Evolutionary conservation across 2,888 invertebrate species (phyloP), one percentile per base, ranked within the genome.

Genomic region (Campoplex capitator): DNA sequence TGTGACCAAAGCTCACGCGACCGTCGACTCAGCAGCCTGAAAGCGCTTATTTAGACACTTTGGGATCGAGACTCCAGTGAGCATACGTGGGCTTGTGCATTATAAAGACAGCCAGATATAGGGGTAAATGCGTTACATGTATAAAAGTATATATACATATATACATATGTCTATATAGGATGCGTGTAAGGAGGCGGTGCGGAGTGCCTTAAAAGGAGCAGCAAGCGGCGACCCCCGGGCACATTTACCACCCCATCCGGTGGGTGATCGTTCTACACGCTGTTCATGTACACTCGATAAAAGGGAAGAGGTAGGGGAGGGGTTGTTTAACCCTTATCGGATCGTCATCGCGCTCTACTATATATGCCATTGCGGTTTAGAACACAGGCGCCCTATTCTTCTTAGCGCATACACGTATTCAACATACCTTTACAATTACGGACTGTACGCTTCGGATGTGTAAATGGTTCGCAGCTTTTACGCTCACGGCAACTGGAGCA

Each of bases 311-410:
- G 73, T 67, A 35, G 81, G 35, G 81, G 35, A 62, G 87, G 92
- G 88, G 91, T 91, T 92, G 90, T 90, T 92, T 91, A 92, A 86
- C 90, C 91, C 89, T 92, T 93, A 92, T 93, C 92, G 91, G 92
- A 92, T 92, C 90, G 90, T 83, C 84, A 84, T 82, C 78, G 58
- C 23, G 23, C 23, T 23, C 70, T 32, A 48, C 81, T 82, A 28
- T 23, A 23, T 51, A 54, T 70, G 70, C 48, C 51, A 45, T 76
- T 71, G 78, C 85, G 88, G 91, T 92, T 91, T 89, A 90, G 77
- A 74, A 88, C 89, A 91, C 92, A 91, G 92, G 91, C 92, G 91
- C 90, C 88, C 91, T 88, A 87, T 88, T 88, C 73, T 58, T 68
- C 42, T 70, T 38, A 23, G 23, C 42, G 28, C 42, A 54, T 28